These are phyloP conservation scores for Hemichromis elongatus DNA, from an alignment of 2,113 vertebrate genomes.

Conservation along the genomic window DNA sequence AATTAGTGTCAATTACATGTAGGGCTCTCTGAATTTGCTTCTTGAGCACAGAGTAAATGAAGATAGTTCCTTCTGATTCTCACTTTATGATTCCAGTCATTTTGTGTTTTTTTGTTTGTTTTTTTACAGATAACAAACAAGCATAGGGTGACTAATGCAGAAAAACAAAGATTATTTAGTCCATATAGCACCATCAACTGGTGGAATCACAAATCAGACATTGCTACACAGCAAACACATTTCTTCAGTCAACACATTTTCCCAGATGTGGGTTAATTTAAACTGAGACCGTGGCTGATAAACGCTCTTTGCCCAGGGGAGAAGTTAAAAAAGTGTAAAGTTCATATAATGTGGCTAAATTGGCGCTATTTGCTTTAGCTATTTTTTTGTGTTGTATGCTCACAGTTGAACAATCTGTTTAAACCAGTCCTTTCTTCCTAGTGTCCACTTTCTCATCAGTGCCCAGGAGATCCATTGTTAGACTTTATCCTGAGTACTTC, in stretches of 20 bases:
- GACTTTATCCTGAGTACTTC: constrained; percentile 78
- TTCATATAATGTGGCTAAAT: neutral
- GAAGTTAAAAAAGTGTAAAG: neutral
- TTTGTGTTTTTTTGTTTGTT: neutral
- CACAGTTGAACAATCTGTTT: neutral
- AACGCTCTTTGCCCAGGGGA: neutral
- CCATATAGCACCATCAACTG: constrained; percentile 33
- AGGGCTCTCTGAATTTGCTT: neutral
- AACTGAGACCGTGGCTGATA: neutral
- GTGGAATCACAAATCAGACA: constrained; percentile 1
- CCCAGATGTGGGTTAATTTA: neutral
- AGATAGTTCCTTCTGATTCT: neutral
- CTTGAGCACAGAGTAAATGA: neutral
- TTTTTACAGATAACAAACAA: neutral
- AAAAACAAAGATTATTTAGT: neutral
- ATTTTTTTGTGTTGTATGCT: neutral
- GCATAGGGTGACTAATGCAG: neutral
- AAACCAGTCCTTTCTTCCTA: neutral
- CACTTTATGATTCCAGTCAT: neutral
- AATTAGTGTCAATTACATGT: neutral
- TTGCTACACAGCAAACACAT: too few relatives aligned
- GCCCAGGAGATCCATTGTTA: constrained; percentile 65
- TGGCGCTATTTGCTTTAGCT: neutral
- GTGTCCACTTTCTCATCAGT: constrained; percentile 68
- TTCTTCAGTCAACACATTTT: neutral